These are phyloP conservation scores for Gobius niger DNA, from an alignment of 2,113 vertebrate species.

Conservation along the genomic window DNA sequence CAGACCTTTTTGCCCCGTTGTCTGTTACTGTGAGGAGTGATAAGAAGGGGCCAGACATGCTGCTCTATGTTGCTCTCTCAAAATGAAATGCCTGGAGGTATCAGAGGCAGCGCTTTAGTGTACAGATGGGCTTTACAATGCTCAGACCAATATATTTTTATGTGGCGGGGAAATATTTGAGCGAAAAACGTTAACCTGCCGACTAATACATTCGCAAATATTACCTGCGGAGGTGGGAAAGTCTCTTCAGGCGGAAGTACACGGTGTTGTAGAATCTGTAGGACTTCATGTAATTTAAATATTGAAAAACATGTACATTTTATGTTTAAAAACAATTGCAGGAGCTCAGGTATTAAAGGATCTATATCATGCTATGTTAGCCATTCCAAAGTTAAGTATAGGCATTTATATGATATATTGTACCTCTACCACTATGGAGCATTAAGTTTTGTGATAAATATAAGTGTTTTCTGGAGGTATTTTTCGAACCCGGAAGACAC, in stretches of 20 bases:
- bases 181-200: constrained; percentile 9
- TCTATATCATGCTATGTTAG: no score
- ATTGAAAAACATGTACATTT: background rate
- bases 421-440: no score
- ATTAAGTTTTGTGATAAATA: no score
- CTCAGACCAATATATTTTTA: background rate
- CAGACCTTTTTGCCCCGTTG: constrained; percentile 44
- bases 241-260: background rate
- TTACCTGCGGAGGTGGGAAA: constrained; percentile 11
- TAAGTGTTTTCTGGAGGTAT: no score
- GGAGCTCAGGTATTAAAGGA: background rate
- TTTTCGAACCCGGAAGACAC: no score
- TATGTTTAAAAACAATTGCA: background rate
- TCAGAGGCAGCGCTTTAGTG: constrained; percentile 3
- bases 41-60: constrained; percentile 24
- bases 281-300: background rate
- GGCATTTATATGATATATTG: no score
- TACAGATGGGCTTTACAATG: constrained; percentile 6
- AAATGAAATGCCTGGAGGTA: constrained; percentile 11
- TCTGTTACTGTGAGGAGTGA: constrained; percentile 44
- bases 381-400: no score
- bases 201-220: constrained; percentile 20
- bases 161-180: constrained; percentile 5
- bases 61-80: constrained; percentile 9
- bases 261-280: background rate